Percentiles rank a stretch among this genome's conserved stretches.
These are phyloP conservation scores for Ceyx melanurus DNA, from an alignment of 2,113 vertebrate genomes.

Conservation along the genomic window DNA sequence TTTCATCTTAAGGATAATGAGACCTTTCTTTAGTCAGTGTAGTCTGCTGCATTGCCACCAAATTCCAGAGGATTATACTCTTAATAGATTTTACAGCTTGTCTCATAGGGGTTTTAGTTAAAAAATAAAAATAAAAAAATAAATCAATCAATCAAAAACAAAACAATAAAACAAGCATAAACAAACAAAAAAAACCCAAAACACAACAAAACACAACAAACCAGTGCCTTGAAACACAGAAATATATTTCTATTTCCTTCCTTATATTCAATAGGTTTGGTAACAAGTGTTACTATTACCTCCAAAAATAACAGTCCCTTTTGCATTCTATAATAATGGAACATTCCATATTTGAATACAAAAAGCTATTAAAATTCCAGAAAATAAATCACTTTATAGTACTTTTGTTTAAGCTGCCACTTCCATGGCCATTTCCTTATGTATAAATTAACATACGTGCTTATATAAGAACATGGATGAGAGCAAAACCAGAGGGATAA, in stretches of 20 bases:
- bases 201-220: too few species aligned
- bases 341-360: neutral
- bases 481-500: constrained; percentile 29
- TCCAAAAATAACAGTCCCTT: neutral
- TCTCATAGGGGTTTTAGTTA: neutral
- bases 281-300: constrained; percentile 42
- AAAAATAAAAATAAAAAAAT: neutral
- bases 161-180: too few species aligned
- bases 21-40: neutral
- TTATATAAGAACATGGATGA: constrained; percentile 50
- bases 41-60: neutral
- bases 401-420: neutral
- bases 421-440: neutral
- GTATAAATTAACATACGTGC: neutral
- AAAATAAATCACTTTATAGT: constrained; percentile 11
- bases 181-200: too few species aligned
- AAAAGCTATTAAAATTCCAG: constrained; percentile 15
- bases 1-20: neutral
- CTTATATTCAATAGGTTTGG: neutral
- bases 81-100: neutral
- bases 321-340: neutral
- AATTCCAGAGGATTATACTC: constrained; percentile 5
- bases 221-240: neutral
- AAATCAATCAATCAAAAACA: too few species aligned
- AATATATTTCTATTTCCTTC: neutral